Evolutionary conservation across 1,140 invertebrate species (phyloP), one percentile per base, ranked within the genome.

Genomic region (Meteorus sp.): DNA sequence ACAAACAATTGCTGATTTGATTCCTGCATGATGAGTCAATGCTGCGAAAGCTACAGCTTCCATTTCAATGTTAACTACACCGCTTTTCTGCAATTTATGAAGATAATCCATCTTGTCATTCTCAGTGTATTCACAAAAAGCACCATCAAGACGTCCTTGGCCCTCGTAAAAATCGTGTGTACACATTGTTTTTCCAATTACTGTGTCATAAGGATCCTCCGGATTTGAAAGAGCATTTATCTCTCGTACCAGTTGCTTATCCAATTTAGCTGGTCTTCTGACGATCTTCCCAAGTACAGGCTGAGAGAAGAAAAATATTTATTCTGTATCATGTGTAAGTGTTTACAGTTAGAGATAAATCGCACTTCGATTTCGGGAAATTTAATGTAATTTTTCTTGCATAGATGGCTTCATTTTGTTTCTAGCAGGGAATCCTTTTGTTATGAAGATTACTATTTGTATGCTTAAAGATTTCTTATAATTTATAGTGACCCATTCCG

Each of bases 161-260:
- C 89, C 95, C 87, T 99, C 97, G 77, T 99, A 99, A 77, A 99
- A 99, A 76, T 99, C 97, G 67, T 94, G 89, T 3, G 95, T 93
- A 75, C 95, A 98, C 85, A 98, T 90, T 0, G 97, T 99, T 75
- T 90, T 96, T 22, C 97, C 97, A 27, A 84, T 84, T 17, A 94
- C 83, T 1, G 91, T 93, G 11, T 93, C 88, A 71, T 94, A 97
- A 0, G 90, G 90, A 73, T 93, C 90, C 2, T 81, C 74, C 2
- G 85, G 82, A 59, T 88, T 82, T 0, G 89, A 84, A 35, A 94
- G 75, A 0, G 83, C 83, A 62, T 89, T 87, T 2, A 99, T 74
- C 66, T 97, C 93, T 23, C 88, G 82, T 11, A 85, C 85, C 44
- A 99, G 74, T 39, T 89, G 84, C 60, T 85, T 84, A 71, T 99